Conservation (phyloP, 2,113 vertebrate genomes). For the Strix aluco region DNA sequence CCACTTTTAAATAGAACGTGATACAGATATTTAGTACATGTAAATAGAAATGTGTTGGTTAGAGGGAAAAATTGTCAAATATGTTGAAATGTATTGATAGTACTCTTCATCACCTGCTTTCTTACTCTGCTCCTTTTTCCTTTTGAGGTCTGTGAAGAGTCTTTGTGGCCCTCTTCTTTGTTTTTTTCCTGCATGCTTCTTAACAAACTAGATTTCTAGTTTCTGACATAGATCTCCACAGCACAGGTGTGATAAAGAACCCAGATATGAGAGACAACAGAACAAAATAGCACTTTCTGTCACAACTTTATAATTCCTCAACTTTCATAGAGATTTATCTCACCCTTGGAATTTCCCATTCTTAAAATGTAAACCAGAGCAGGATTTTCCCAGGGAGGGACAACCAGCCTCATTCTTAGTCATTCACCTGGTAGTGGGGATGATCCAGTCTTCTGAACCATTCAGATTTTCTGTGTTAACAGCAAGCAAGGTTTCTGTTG, state of each 20-base stretch:
- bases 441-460: not conserved
- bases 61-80: not conserved
- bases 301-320: accelerated
- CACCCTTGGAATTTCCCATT: not conserved
- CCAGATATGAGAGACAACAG: not conserved
- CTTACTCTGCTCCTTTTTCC: not conserved
- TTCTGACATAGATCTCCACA: not conserved
- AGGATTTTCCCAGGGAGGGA: not conserved
- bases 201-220: not conserved
- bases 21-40: not conserved
- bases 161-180: not conserved
- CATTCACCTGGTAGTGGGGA: not conserved
- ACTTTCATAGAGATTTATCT: not conserved
- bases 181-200: not conserved
- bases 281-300: not conserved
- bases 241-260: not conserved
- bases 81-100: not conserved
- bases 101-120: not conserved
- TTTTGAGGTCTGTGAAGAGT: not conserved
- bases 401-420: not conserved
- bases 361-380: not conserved
- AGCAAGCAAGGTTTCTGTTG: not conserved
- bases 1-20: not conserved
- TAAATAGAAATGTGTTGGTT: not conserved
- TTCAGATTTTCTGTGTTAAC: not conserved